Evolutionary conservation across 2,888 invertebrate species (phyloP), one percentile per base, ranked within the genome.

Genomic region (Sinotaia quadrata): DNA sequence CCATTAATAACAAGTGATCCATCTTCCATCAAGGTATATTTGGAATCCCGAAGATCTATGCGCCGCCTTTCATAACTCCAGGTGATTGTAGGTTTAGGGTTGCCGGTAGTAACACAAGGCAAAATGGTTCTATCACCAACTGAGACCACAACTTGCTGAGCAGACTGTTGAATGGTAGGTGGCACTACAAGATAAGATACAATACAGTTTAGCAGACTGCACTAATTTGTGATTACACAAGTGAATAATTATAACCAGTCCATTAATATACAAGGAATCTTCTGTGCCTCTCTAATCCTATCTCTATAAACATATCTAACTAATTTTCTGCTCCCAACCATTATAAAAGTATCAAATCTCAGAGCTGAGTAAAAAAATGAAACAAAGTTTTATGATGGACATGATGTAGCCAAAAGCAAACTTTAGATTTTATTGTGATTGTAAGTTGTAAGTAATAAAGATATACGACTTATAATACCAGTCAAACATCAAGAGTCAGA

Each of bases 111-210:
- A 21, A 78, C 67, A 75, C 88, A 88, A 1, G 83, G 79, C 36
- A 88, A 75, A 5, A 67, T 67, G 1, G 84, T 79, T 24, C 72
- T 74, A n/a, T 83, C 79, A 1, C 85, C 87, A 24, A 85, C 80
- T 1, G 78, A 81, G 4, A 79, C 84, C 0, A 83, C 84, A 41
- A 81, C 67, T 29, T 78, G 70, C n/a, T 78, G 75, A 33, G 74
- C 75, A 37, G 80, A 78, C 44, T 80, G 76, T 34, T 77, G 77
- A 24, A 88, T 87, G 44, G 69, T 72, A 8, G 88, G 88, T 18
- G 87, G 87, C 34, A 87, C 88, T 88, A 75, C 31, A 80, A 78
- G n/a, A n/a, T n/a, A n/a, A n/a, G n/a, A n/a, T n/a, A n/a, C n/a
- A n/a, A n/a, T n/a, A 2, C 24, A 21, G 18, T 24, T 18, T n/a